Conservation (phyloP, 2,888 invertebrate species). For the Antitype chi region DNA sequence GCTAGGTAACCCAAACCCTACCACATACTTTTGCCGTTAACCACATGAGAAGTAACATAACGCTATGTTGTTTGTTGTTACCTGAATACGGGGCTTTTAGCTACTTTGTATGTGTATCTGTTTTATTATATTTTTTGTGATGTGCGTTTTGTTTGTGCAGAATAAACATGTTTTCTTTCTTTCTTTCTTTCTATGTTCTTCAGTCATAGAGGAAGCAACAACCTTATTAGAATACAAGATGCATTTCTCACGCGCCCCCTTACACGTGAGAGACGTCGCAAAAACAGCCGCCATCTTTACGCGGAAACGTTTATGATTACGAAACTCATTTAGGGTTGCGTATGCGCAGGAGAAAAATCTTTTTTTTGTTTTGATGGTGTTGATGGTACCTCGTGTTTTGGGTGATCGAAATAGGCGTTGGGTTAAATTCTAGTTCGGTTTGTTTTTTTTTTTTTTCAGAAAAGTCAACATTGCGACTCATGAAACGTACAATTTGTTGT, state of each 20-base stretch:
- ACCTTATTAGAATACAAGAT: conserved; percentile 80
- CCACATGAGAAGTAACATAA: conserved; percentile 38
- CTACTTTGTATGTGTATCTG: too few species aligned
- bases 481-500: neutral
- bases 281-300: conserved; percentile 71
- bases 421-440: neutral
- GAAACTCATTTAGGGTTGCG: conserved; percentile 65
- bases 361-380: neutral
- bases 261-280: conserved; percentile 71
- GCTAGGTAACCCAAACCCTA: neutral
- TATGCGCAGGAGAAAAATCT: conserved; percentile 7
- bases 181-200: conserved; percentile 39
- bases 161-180: too few species aligned
- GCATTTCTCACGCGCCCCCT: conserved; percentile 75
- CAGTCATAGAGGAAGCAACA: conserved; percentile 56
- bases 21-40: neutral
- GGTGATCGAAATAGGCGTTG: neutral
- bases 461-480: neutral
- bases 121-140: too few species aligned
- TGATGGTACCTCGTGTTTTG: neutral
- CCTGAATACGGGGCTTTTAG: too few species aligned
- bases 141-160: too few species aligned
- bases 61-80: too few species aligned
- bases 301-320: conserved; percentile 72
- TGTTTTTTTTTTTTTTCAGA: neutral